A percentile compares a stretch with the other conserved stretches of the same genome.
Evolutionary conservation across 2,797 vertebrate genomes (phyloP).

Genomic region (Enteromius mattozi): DNA sequence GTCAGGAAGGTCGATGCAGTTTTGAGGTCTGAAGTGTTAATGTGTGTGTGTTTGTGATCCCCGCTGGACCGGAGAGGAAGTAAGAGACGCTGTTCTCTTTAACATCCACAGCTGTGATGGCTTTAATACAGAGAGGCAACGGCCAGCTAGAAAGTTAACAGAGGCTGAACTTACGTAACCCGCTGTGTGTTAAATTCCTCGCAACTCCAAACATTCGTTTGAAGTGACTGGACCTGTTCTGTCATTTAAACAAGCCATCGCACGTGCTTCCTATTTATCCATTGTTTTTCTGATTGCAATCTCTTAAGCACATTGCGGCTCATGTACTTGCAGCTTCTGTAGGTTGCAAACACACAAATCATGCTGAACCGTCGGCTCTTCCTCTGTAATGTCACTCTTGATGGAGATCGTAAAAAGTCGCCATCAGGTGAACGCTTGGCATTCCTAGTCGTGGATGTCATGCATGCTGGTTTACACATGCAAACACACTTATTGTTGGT

Average conservation of each 20-base stretch:
- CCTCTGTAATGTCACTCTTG: not conserved
- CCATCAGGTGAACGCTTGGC: not conserved
- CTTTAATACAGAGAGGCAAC: slow-evolving; percentile 24
- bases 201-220: slow-evolving; percentile 45
- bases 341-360: not conserved
- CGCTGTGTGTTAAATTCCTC: not conserved
- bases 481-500: not conserved
- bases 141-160: slow-evolving; percentile 24
- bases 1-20: not conserved
- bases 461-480: not conserved
- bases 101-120: slow-evolving; percentile 30
- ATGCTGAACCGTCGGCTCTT: slow-evolving; percentile 11
- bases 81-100: not conserved
- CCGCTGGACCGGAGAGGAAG: not conserved
- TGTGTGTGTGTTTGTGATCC: slow-evolving; percentile 2
- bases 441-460: not conserved
- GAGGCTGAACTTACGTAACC: not conserved
- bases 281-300: not conserved
- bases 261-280: not conserved
- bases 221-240: slow-evolving; percentile 71
- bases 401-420: not conserved
- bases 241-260: slow-evolving; percentile 61
- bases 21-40: not conserved
- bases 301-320: not conserved
- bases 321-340: not conserved